Conservation (phyloP, 1,140 invertebrate genomes). For the Thalassaphorura encarpata region DNA sequence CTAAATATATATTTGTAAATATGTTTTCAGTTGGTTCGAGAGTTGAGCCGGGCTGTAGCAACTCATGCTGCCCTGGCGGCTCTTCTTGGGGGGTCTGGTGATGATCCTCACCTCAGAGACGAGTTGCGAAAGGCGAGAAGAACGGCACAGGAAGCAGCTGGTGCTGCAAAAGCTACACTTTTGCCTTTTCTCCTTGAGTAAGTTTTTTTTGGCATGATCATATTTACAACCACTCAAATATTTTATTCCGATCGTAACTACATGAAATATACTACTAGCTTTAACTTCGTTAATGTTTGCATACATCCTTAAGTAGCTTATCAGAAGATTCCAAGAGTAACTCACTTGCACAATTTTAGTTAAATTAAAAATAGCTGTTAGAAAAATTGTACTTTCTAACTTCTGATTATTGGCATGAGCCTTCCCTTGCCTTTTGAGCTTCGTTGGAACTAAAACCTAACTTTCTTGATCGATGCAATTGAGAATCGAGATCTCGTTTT, state of each 20-base stretch:
- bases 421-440: too few species aligned
- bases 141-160: constrained; percentile 35
- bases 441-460: too few species aligned
- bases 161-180: constrained; percentile 34
- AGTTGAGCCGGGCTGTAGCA: constrained; percentile 37
- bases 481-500: too few species aligned
- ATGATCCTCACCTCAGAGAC: constrained; percentile 36
- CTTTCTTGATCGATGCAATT: too few species aligned
- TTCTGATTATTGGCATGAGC: too few species aligned
- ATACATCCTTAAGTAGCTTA: not conserved
- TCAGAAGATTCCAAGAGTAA: not conserved
- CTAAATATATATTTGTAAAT: too few species aligned
- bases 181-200: constrained; percentile 34
- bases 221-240: too few species aligned
- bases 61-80: constrained; percentile 35
- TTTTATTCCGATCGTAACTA: too few species aligned
- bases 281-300: not conserved
- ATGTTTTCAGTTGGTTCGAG: constrained; percentile 35
- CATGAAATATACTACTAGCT: too few species aligned
- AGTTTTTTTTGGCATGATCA: constrained; percentile 22
- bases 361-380: too few species aligned
- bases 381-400: too few species aligned
- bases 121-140: constrained; percentile 35
- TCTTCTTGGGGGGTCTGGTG: constrained; percentile 35
- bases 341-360: too few species aligned